phyloP scores from a whole-genome alignment of 1,140 invertebrate species.

The Danaus plexippus region DNA sequence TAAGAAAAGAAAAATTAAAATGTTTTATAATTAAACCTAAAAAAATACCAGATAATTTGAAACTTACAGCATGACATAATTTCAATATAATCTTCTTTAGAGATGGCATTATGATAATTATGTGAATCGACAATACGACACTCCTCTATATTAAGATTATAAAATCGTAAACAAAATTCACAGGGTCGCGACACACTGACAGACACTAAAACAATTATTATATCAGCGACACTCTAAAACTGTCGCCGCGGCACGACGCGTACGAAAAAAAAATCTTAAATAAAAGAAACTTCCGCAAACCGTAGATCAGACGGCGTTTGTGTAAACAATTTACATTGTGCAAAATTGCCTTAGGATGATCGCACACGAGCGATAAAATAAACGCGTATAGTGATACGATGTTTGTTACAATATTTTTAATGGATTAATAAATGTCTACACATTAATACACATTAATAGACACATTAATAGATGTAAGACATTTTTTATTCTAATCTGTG shows the following conservation, averaged over 20 bases:
- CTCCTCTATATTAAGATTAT: constrained; percentile 20
- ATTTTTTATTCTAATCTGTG: no score
- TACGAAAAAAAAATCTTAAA: constrained; percentile 30
- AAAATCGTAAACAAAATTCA: constrained; percentile 18
- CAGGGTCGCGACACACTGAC: constrained; percentile 18
- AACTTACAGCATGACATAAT: constrained; percentile 39
- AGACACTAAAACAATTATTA: constrained; percentile 1
- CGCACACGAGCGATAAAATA: constrained; percentile 10
- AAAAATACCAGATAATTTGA: constrained; percentile 7
- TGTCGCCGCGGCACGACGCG: constrained; percentile 30
- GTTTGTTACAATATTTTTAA: background rate
- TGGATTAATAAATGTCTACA: no score
- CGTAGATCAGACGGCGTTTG: constrained; percentile 25
- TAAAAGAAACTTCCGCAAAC: constrained; percentile 16
- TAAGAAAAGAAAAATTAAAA: background rate
- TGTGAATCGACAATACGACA: constrained; percentile 15
- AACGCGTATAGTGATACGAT: background rate
- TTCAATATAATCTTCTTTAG: constrained; percentile 41
- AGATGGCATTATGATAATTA: constrained; percentile 29
- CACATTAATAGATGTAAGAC: no score
- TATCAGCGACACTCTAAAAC: constrained; percentile 16
- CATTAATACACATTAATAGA: no score
- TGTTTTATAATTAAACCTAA: background rate
- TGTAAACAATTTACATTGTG: constrained; percentile 36
- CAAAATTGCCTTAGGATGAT: constrained; percentile 18